Evolutionary conservation across 1,140 invertebrate genomes (phyloP).

Genomic region (Eueides isabella): DNA sequence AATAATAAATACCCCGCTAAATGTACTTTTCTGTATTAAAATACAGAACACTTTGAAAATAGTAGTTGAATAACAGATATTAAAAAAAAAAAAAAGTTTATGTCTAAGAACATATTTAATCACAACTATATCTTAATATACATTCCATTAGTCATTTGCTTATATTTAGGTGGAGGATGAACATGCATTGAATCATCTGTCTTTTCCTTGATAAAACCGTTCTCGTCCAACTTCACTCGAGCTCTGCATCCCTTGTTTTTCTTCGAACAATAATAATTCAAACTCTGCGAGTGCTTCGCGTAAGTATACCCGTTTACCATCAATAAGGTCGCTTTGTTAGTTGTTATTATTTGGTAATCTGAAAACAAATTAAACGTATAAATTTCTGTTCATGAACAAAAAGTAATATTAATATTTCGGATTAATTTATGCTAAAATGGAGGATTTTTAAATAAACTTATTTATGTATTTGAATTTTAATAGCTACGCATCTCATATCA

Average conservation of each 20-base stretch:
- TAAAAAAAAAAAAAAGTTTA: not conserved
- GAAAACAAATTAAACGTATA: slow-evolving; percentile 18
- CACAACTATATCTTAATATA: slow-evolving; percentile 43
- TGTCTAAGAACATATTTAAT: not conserved
- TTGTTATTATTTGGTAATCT: slow-evolving; percentile 38
- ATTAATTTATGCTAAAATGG: too few species aligned
- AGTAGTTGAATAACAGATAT: not conserved
- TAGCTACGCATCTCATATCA: too few species aligned
- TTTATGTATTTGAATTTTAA: too few species aligned
- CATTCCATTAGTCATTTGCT: slow-evolving; percentile 31
- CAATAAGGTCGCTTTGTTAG: slow-evolving; percentile 29
- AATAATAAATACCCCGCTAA: not conserved
- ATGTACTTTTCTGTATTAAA: slow-evolving; percentile 14
- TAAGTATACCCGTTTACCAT: slow-evolving; percentile 49
- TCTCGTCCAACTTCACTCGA: slow-evolving; percentile 35
- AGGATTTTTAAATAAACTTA: too few species aligned
- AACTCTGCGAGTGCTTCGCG: slow-evolving; percentile 35
- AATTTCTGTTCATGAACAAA: not conserved
- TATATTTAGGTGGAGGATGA: slow-evolving; percentile 42
- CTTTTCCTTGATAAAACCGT: slow-evolving; percentile 22
- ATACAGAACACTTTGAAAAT: slow-evolving; percentile 22
- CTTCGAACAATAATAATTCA: slow-evolving; percentile 47
- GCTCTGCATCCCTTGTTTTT: slow-evolving; percentile 42
- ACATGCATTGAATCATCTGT: slow-evolving; percentile 17
- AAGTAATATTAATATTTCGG: too few species aligned